Conservation (phyloP, 2,113 vertebrate genomes). For the Zingel zingel region DNA sequence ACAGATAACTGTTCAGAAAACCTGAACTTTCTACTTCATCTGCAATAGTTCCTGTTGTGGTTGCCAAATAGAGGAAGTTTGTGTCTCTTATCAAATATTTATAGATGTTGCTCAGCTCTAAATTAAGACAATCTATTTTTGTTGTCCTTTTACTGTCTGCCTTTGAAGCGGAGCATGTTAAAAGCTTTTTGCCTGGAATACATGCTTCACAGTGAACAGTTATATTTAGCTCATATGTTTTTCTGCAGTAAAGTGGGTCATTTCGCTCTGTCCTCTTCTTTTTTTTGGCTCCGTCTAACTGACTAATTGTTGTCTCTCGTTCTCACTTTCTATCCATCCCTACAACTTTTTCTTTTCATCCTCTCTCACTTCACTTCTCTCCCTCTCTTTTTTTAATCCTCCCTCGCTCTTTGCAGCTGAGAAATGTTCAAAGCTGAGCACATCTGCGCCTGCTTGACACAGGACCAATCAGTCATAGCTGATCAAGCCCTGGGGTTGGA, state of each 20-base stretch:
- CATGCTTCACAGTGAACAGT: slow-evolving; percentile 47
- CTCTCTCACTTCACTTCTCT: slow-evolving; percentile 9
- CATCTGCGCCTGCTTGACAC: slow-evolving; percentile 52
- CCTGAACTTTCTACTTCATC: slow-evolving; percentile 20
- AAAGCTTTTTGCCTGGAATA: slow-evolving; percentile 43
- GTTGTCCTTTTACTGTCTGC: slow-evolving; percentile 44
- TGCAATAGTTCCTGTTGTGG: slow-evolving; percentile 1
- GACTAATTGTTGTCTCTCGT: slow-evolving; percentile 30
- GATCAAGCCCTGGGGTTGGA: slow-evolving; percentile 27
- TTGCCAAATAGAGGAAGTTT: slow-evolving; percentile 27
- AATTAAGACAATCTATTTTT: slow-evolving; percentile 72
- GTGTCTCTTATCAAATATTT: slow-evolving; percentile 71
- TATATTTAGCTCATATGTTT: slow-evolving; percentile 67
- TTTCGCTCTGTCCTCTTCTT: slow-evolving; percentile 39
- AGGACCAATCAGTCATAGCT: slow-evolving; percentile 27
- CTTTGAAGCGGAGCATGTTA: slow-evolving; percentile 66
- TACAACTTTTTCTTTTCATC: slow-evolving; percentile 21
- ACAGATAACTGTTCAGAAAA: neutral
- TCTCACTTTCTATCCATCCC: slow-evolving; percentile 23
- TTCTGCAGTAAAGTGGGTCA: slow-evolving; percentile 74
- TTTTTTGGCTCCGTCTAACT: slow-evolving; percentile 44
- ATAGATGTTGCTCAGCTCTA: slow-evolving; percentile 63
- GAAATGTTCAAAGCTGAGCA: slow-evolving; percentile 59
- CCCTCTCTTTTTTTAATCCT: neutral
- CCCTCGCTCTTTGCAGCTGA: slow-evolving; percentile 23